phyloP scores from a whole-genome alignment of 1,140 invertebrate species.

The Pygmarrhopalites habei region DNA sequence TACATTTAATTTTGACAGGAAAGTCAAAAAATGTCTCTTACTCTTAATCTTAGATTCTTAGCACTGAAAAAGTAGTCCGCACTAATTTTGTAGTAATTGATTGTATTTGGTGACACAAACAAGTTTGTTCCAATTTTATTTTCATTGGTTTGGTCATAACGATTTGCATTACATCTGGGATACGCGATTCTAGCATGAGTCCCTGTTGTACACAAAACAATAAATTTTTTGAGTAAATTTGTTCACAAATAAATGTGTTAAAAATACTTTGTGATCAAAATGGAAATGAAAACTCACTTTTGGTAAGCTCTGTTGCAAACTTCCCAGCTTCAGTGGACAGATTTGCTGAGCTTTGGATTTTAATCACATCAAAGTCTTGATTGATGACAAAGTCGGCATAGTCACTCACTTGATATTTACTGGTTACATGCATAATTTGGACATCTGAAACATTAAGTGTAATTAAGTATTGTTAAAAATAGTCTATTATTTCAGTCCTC shows the following conservation, averaged over 20 bases:
- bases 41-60: constrained; percentile 24
- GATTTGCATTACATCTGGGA: constrained; percentile 19
- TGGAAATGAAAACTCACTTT: constrained; percentile 19
- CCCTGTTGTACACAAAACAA: too few species aligned
- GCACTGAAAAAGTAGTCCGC: constrained; percentile 36
- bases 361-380: constrained; percentile 13
- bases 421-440: constrained; percentile 24
- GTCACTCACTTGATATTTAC: constrained; percentile 17
- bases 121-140: constrained; percentile 4
- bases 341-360: constrained; percentile 16
- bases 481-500: too few species aligned
- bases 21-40: too few species aligned
- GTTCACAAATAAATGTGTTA: background rate
- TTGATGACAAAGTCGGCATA: constrained; percentile 10
- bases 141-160: constrained; percentile 23
- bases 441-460: constrained; percentile 33
- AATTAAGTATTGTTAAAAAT: constrained; percentile 5
- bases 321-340: constrained; percentile 11
- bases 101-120: constrained; percentile 18
- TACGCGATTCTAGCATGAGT: constrained; percentile 26
- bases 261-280: too few species aligned
- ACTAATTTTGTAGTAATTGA: constrained; percentile 33
- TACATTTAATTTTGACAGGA: too few species aligned
- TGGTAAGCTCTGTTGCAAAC: constrained; percentile 16
- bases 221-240: background rate